These are phyloP conservation scores for Periphyllus acericola DNA, from an alignment of 2,888 invertebrate genomes.

Conservation along the genomic window DNA sequence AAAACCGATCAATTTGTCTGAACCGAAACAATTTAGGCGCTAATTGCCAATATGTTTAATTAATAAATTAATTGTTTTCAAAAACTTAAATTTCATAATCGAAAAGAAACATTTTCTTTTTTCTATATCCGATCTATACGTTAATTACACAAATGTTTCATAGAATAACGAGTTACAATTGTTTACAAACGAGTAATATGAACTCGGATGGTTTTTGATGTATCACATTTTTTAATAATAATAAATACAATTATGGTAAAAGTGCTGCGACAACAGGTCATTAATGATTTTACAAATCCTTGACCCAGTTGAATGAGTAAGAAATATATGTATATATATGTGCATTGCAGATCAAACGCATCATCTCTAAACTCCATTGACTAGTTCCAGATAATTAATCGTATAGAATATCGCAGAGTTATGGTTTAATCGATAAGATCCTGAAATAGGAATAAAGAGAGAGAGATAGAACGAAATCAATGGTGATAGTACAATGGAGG, in stretches of 20 bases:
- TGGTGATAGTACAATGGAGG: slow-evolving; percentile 11
- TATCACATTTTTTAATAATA: slow-evolving; percentile 22
- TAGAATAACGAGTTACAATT: not conserved
- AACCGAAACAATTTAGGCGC: not conserved
- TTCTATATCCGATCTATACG: not conserved
- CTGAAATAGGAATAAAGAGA: slow-evolving; percentile 14
- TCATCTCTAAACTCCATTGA: slow-evolving; percentile 51
- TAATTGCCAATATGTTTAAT: not conserved
- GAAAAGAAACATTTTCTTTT: too few relatives aligned
- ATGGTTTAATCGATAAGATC: slow-evolving; percentile 14
- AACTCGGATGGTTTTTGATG: slow-evolving; percentile 6
- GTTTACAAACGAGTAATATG: not conserved
- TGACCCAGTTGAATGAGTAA: slow-evolving; percentile 55
- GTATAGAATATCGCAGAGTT: slow-evolving; percentile 27
- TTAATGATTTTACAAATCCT: slow-evolving; percentile 56
- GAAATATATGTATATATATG: not conserved
- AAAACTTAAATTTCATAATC: not conserved
- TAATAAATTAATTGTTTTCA: not conserved
- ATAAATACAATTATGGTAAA: slow-evolving; percentile 22
- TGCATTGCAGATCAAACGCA: slow-evolving; percentile 40
- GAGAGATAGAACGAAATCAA: not conserved
- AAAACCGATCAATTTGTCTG: not conserved
- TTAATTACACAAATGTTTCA: not conserved
- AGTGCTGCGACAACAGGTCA: slow-evolving; percentile 27
- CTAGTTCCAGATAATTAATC: slow-evolving; percentile 54